These are phyloP conservation scores for Choreutis nemorana DNA, from an alignment of 2,888 invertebrate species.

Conservation along the genomic window DNA sequence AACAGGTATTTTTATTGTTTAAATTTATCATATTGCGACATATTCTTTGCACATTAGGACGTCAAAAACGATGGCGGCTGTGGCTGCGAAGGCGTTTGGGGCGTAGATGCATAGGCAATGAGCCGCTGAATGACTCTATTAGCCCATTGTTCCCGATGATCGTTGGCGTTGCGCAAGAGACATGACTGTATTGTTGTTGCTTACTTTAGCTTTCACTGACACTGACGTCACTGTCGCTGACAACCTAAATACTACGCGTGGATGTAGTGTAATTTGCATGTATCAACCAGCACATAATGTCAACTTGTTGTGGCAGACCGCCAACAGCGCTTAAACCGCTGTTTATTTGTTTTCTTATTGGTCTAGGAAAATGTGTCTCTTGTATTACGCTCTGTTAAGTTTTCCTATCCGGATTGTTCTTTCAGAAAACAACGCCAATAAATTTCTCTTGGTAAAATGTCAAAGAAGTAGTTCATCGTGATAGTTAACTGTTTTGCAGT, in stretches of 20 bases:
- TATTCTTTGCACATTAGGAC: constrained; percentile 44
- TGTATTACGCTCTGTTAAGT: neutral
- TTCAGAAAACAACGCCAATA: neutral
- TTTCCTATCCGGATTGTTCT: neutral
- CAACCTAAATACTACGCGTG: constrained; percentile 46
- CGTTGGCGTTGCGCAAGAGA: constrained; percentile 56
- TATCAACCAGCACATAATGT: constrained; percentile 28
- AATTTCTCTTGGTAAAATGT: neutral
- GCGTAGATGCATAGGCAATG: constrained; percentile 66
- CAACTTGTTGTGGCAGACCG: constrained; percentile 24
- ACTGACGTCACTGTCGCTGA: constrained; percentile 39
- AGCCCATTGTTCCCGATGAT: constrained; percentile 54
- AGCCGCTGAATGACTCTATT: constrained; percentile 63
- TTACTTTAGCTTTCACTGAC: constrained; percentile 50
- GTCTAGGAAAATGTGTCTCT: neutral
- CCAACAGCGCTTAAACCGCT: constrained; percentile 9
- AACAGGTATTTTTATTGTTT: too few relatives aligned
- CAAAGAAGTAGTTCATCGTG: constrained; percentile 18
- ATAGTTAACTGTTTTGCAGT: constrained; percentile 24
- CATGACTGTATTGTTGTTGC: constrained; percentile 55
- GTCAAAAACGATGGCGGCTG: constrained; percentile 42
- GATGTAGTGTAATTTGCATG: constrained; percentile 48
- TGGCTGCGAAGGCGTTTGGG: constrained; percentile 51
- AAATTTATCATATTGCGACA: too few relatives aligned
- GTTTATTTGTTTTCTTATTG: neutral